Conservation (phyloP, 2,797 vertebrate species). For the Cuniculus paca region DNA sequence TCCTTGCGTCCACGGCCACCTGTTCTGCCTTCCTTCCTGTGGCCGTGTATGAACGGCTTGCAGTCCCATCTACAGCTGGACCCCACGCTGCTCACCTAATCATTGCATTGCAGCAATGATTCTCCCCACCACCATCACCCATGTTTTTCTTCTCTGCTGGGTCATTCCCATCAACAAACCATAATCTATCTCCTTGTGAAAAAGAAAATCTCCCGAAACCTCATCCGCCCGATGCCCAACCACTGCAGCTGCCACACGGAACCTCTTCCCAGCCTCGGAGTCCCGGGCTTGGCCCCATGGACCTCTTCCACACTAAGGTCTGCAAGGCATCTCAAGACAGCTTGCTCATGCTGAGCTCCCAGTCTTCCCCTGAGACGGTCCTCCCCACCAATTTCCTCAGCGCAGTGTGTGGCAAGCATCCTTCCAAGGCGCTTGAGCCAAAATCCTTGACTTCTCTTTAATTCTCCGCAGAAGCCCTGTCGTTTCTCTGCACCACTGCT, state of each 20-base stretch:
- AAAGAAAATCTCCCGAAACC: background rate
- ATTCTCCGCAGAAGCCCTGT: background rate
- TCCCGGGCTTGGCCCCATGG: background rate
- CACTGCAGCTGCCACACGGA: background rate
- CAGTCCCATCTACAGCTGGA: background rate
- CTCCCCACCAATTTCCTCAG: background rate
- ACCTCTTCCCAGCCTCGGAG: background rate
- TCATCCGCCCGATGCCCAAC: background rate
- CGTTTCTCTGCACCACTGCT: background rate
- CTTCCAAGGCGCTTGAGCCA: background rate
- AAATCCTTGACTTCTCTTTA: background rate
- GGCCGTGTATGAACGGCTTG: background rate
- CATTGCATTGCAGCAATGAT: background rate
- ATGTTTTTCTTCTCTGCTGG: background rate
- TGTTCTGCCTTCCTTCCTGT: background rate
- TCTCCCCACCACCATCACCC: background rate
- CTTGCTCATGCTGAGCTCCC: background rate
- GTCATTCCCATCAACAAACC: too few species aligned
- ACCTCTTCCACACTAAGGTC: background rate
- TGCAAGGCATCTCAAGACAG: background rate
- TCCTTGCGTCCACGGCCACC: background rate
- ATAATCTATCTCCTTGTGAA: background rate
- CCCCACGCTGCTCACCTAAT: background rate
- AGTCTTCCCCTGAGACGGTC: background rate
- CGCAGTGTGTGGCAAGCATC: background rate